phyloP scores from a whole-genome alignment of 2,888 invertebrate species.

The Sinhomidia bicolor region DNA sequence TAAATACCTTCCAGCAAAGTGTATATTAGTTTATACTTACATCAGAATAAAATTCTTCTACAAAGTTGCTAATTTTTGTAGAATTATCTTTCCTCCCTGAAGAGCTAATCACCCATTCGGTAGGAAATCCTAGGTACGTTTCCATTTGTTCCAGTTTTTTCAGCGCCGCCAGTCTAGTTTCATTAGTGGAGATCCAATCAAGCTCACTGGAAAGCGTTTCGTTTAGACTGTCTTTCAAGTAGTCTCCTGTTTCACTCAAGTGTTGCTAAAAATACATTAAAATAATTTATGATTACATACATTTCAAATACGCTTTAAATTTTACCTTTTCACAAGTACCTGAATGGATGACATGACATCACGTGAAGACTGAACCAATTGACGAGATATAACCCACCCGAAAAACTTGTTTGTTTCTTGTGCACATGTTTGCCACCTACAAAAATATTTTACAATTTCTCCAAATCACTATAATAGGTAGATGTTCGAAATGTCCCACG shows the following conservation, averaged over 20 bases:
- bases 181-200: slow-evolving; percentile 71
- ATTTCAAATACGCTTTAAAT: not conserved
- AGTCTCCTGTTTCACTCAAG: slow-evolving; percentile 55
- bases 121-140: slow-evolving; percentile 67
- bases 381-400: slow-evolving; percentile 82
- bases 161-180: slow-evolving; percentile 48
- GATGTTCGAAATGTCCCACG: no score
- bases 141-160: slow-evolving; percentile 65
- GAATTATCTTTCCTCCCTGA: not conserved
- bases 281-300: no score
- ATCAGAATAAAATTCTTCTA: slow-evolving; percentile 44
- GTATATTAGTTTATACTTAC: slow-evolving; percentile 17
- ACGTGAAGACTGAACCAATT: slow-evolving; percentile 66
- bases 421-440: slow-evolving; percentile 82
- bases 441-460: not conserved
- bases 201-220: slow-evolving; percentile 47
- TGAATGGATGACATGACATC: not conserved
- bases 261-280: not conserved
- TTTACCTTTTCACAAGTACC: not conserved
- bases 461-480: no score
- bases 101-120: slow-evolving; percentile 61
- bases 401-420: slow-evolving; percentile 81
- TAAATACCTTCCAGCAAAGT: no score
- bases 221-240: slow-evolving; percentile 54
- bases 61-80: not conserved